A percentile compares a stretch with the other conserved stretches of the same genome.
phyloP scores from a whole-genome alignment of 2,113 vertebrate genomes.

The Ariopsis seemanni region DNA sequence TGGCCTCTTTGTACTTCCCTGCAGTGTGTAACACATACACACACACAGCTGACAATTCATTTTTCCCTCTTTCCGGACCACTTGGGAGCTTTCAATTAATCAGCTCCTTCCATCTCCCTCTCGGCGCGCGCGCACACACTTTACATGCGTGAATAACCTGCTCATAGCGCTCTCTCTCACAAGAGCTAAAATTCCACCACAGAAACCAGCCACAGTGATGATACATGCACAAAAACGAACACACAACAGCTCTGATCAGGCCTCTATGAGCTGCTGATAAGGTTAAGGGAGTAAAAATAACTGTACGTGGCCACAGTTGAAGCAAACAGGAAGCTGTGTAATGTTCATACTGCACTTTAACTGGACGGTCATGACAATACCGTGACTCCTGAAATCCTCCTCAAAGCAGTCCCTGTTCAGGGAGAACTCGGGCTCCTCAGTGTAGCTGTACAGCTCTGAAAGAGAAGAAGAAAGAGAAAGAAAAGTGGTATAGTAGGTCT shows the following conservation, averaged over 20 bases:
- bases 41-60: constrained; percentile 24
- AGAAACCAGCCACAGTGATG: constrained; percentile 2
- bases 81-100: constrained; percentile 23
- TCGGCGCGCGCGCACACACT: neutral
- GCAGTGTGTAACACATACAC: neutral
- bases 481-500: neutral
- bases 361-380: constrained; percentile 63
- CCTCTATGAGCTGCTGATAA: neutral
- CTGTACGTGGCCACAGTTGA: neutral
- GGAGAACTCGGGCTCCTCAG: constrained; percentile 88
- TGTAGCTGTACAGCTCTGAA: constrained; percentile 97
- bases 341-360: neutral
- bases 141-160: constrained; percentile 9
- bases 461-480: constrained; percentile 35
- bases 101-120: constrained; percentile 4
- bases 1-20: neutral
- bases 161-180: neutral
- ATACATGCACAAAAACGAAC: constrained; percentile 4
- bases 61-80: constrained; percentile 3
- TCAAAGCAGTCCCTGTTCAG: constrained; percentile 91
- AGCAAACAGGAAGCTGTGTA: neutral
- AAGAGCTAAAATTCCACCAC: neutral
- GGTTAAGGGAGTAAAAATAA: neutral
- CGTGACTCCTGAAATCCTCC: constrained; percentile 88
- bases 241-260: neutral